phyloP scores from a whole-genome alignment of 2,888 invertebrate species.

The Cheiracanthium punctorium region DNA sequence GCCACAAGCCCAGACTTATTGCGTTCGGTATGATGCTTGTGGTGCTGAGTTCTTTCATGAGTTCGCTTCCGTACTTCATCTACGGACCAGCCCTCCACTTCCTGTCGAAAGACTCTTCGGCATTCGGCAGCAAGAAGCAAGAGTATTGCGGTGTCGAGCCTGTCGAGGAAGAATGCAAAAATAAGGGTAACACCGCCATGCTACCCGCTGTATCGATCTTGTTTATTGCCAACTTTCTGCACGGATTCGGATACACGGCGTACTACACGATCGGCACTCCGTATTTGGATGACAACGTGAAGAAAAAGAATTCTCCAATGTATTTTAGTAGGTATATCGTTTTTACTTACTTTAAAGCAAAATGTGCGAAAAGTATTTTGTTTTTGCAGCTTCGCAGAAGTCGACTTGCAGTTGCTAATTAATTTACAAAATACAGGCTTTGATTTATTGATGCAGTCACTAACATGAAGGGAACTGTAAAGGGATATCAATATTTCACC shows the following conservation, averaged over 20 bases:
- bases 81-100: conserved; percentile 70
- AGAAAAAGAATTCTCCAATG: conserved; percentile 72
- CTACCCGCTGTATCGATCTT: conserved; percentile 65
- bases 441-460: too few relatives aligned
- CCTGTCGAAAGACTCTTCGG: conserved; percentile 14
- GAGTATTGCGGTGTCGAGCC: conserved; percentile 43
- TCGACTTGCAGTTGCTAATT: too few relatives aligned
- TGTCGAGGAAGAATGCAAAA: conserved; percentile 26
- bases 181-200: conserved; percentile 23
- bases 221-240: conserved; percentile 71
- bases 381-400: too few relatives aligned
- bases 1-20: conserved; percentile 68
- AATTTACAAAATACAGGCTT: too few relatives aligned
- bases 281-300: conserved; percentile 72
- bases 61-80: conserved; percentile 70
- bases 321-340: conserved; percentile 68
- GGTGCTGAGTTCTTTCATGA: conserved; percentile 59
- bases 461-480: too few relatives aligned
- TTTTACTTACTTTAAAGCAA: background rate
- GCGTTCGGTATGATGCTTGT: conserved; percentile 67
- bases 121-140: background rate
- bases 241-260: conserved; percentile 72
- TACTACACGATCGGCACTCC: conserved; percentile 71
- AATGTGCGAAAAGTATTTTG: too few relatives aligned
- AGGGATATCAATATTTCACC: too few relatives aligned